phyloP scores from a whole-genome alignment of 2,113 vertebrate genomes.

The Albula goreensis region DNA sequence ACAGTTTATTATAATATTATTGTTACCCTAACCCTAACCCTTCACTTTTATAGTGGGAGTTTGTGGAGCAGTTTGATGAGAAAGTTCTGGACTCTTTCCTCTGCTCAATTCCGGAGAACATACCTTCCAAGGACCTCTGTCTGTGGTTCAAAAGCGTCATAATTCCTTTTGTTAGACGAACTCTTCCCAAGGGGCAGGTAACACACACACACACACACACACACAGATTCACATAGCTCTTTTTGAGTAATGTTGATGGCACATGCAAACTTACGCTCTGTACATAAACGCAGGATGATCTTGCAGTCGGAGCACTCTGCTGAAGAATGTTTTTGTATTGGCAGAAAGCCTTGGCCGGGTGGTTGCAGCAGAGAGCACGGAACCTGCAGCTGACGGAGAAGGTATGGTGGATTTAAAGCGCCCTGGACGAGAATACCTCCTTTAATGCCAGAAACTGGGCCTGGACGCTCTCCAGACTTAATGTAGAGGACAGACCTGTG shows the following conservation, averaged over 20 bases:
- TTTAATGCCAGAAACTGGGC: too few species aligned
- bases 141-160: constrained; percentile 85
- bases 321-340: neutral
- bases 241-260: neutral
- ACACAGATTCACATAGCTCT: neutral
- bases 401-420: constrained; percentile 60
- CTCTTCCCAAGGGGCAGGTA: constrained; percentile 84
- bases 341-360: constrained; percentile 85
- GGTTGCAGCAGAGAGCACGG: constrained; percentile 87
- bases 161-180: constrained; percentile 82
- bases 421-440: too few species aligned
- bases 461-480: too few species aligned
- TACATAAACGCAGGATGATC: too few species aligned
- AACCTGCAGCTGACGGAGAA: constrained; percentile 93
- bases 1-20: neutral
- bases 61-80: constrained; percentile 77
- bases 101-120: constrained; percentile 70
- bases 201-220: neutral
- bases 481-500: too few species aligned
- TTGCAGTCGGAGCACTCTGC: too few species aligned
- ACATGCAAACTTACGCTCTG: neutral
- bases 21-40: constrained; percentile 17
- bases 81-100: constrained; percentile 78
- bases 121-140: constrained; percentile 76
- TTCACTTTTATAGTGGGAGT: constrained; percentile 74